Percentiles rank a stretch among this genome's conserved stretches.
Evolutionary conservation across 2,888 invertebrate species (phyloP).

Genomic region (Cheilosia pagana): DNA sequence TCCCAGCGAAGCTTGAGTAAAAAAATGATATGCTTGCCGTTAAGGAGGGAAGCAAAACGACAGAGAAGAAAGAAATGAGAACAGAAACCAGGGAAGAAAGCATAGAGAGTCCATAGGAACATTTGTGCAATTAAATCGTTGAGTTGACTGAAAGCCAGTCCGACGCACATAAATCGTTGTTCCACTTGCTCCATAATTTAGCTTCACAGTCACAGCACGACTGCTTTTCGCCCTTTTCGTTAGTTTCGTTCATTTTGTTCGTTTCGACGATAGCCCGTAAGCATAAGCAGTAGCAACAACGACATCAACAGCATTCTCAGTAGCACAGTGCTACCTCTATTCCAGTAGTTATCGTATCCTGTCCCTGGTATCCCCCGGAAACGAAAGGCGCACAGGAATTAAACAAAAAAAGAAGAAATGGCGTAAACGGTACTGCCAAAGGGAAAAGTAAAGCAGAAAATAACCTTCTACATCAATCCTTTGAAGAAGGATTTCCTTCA

Average conservation of each 20-base stretch:
- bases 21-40: slow-evolving; percentile 37
- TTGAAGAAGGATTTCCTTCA: slow-evolving; percentile 59
- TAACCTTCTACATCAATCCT: slow-evolving; percentile 42
- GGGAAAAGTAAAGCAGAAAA: slow-evolving; percentile 41
- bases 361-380: slow-evolving; percentile 69
- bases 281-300: slow-evolving; percentile 63
- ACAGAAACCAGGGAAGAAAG: slow-evolving; percentile 42
- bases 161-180: slow-evolving; percentile 67
- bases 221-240: slow-evolving; percentile 41
- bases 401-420: slow-evolving; percentile 47
- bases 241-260: slow-evolving; percentile 30
- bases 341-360: slow-evolving; percentile 70
- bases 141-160: slow-evolving; percentile 69
- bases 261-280: slow-evolving; percentile 62
- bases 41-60: slow-evolving; percentile 20
- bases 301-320: slow-evolving; percentile 56
- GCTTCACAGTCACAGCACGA: slow-evolving; percentile 60
- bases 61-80: slow-evolving; percentile 45
- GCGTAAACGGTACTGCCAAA: slow-evolving; percentile 38
- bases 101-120: slow-evolving; percentile 42
- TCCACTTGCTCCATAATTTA: slow-evolving; percentile 69
- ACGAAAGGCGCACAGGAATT: slow-evolving; percentile 72
- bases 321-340: slow-evolving; percentile 59
- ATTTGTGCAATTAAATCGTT: slow-evolving; percentile 64
- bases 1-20: slow-evolving; percentile 43